A percentile compares a stretch with the other conserved stretches of the same genome.
These are phyloP conservation scores for Fratercula arctica DNA, from an alignment of 2,797 vertebrate species.

Conservation along the genomic window DNA sequence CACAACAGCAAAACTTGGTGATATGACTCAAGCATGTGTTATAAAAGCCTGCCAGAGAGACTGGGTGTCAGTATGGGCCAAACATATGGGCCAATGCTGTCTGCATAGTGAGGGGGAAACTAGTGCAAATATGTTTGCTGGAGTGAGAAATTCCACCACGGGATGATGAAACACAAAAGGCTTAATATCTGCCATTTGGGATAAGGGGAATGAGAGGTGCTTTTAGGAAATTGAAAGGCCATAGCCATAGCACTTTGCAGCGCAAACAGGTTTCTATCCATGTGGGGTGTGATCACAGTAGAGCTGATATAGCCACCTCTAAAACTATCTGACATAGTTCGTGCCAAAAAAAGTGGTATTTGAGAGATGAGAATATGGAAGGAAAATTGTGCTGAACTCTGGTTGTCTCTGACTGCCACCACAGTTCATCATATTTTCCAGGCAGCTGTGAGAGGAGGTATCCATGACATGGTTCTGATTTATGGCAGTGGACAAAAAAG, in stretches of 20 bases:
- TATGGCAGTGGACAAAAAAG: neutral
- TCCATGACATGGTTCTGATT: neutral
- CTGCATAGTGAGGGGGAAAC: neutral
- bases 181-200: neutral
- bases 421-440: neutral
- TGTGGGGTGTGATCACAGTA: neutral
- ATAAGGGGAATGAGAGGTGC: neutral
- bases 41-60: neutral
- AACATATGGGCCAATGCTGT: neutral
- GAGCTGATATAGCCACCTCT: neutral
- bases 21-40: neutral
- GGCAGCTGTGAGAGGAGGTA: neutral
- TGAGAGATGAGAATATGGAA: neutral
- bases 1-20: neutral
- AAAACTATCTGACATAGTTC: neutral
- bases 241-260: neutral
- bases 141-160: neutral
- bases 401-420: neutral
- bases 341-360: accelerated
- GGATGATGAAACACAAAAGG: neutral
- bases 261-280: neutral
- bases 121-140: neutral
- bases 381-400: neutral
- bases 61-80: neutral
- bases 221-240: neutral